Evolutionary conservation across 2,888 invertebrate species (phyloP), one percentile per base, ranked within the genome.

Genomic region (Thecophora atra): DNA sequence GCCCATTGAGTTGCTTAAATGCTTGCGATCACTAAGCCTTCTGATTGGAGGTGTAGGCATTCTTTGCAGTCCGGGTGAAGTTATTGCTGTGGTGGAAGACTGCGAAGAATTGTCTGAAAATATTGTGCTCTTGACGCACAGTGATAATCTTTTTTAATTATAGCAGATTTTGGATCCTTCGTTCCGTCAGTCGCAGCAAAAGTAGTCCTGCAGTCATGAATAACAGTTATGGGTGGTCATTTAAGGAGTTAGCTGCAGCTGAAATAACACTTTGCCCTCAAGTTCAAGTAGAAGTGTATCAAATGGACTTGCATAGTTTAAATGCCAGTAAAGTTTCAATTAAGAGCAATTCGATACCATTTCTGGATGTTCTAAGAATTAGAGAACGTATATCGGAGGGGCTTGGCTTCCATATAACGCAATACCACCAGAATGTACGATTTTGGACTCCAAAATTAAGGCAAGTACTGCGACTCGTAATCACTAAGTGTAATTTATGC

Each of bases 371-470:
- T 19, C 4, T 56, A 54, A 54, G 56, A 21, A 24, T 24, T n/a
- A 24, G 56, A 56, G 56, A 24, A 24, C 56, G 56, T 24, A 56
- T 56, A 56, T 24, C 56, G 21, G 56, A 19, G 21, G 24, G 21
- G 24, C 56, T 19, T 56, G 56, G 56, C 56, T 56, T 56, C 56
- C 56, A 7, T 21, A 56, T 24, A 24, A 56, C 21, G 8, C 56
- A 13, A 56, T 21, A 3, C 24, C 11, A 8, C 56, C 8, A n/a
- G n/a, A n/a, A n/a, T n/a, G n/a, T n/a, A n/a, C n/a, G n/a, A n/a
- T n/a, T n/a, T n/a, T n/a, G n/a, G n/a, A n/a, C n/a, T n/a, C n/a
- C n/a, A n/a, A n/a, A n/a, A n/a, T n/a, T n/a, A n/a, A n/a, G n/a
- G n/a, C n/a, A n/a, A n/a, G n/a, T n/a, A n/a, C n/a, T n/a, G n/a